Percentiles rank a stretch among this genome's conserved stretches.
phyloP scores from a whole-genome alignment of 2,113 vertebrate species.

The Labrus mixtus region DNA sequence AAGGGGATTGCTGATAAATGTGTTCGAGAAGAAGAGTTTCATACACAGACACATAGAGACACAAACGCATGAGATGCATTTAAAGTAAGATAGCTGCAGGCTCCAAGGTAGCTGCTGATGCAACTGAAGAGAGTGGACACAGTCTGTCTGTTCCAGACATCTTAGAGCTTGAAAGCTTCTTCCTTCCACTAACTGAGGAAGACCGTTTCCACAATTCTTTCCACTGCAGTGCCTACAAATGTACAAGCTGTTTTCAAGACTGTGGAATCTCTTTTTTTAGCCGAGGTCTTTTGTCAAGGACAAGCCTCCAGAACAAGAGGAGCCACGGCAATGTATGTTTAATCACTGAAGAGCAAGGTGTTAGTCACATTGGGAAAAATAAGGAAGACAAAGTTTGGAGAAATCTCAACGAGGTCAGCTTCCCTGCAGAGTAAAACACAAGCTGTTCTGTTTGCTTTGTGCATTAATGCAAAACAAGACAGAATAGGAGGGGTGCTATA shows the following conservation, averaged over 20 bases:
- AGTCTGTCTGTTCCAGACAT: constrained; percentile 19
- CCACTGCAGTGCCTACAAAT: constrained; percentile 1
- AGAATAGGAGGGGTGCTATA: constrained; percentile 3
- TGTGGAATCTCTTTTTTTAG: constrained; percentile 2
- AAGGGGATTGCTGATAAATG: constrained; percentile 29
- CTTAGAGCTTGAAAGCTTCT: constrained; percentile 32
- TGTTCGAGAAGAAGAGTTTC: constrained; percentile 16
- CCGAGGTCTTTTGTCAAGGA: constrained; percentile 4
- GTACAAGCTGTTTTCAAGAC: neutral
- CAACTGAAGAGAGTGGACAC: constrained; percentile 37
- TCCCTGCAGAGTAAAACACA: neutral
- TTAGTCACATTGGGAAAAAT: neutral
- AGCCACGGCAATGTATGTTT: neutral
- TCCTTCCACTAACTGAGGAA: constrained; percentile 7
- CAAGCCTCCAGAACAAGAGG: neutral
- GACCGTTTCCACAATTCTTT: neutral
- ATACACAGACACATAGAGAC: neutral
- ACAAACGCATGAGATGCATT: neutral
- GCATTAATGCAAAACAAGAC: neutral
- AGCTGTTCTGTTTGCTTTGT: neutral
- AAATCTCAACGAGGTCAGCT: constrained; percentile 10
- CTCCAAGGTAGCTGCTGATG: constrained; percentile 44
- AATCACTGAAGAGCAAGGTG: neutral
- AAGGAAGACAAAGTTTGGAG: neutral
- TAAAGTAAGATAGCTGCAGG: constrained; percentile 28